Evolutionary conservation across 2,113 vertebrate genomes (phyloP).

Genomic region (Anhinga anhinga): DNA sequence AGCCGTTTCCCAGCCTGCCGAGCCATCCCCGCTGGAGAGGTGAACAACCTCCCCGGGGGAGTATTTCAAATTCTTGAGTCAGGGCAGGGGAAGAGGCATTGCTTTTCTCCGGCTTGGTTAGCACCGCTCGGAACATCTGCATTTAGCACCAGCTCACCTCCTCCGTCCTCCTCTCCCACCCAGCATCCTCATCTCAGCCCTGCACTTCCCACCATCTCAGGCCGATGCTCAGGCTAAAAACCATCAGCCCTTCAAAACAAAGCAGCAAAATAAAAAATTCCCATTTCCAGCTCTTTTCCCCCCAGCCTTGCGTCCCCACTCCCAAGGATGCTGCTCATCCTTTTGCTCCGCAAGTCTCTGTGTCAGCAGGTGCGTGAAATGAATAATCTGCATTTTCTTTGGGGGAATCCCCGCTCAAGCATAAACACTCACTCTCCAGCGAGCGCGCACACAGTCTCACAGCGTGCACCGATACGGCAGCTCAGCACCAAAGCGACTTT

Average conservation of each 20-base stretch:
- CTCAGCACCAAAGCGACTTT: not conserved
- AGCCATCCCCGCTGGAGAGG: not conserved
- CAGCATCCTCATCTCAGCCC: not conserved
- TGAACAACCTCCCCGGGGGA: not conserved
- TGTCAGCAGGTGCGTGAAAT: fast-evolving
- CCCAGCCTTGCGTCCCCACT: not conserved
- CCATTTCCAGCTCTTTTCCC: not conserved
- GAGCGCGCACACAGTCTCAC: fast-evolving
- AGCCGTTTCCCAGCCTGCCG: not conserved
- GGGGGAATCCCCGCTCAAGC: not conserved
- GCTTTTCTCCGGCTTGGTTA: not conserved
- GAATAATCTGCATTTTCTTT: not conserved
- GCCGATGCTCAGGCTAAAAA: not conserved
- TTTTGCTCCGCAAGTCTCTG: not conserved
- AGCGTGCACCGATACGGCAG: fast-evolving
- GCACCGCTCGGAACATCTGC: not conserved
- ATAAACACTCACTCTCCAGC: too few relatives aligned
- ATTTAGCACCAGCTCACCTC: not conserved
- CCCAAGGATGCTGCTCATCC: not conserved
- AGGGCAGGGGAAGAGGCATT: not conserved
- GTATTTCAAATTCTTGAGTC: not conserved
- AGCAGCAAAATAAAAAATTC: not conserved
- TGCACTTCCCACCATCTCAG: not conserved
- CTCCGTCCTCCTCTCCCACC: not conserved
- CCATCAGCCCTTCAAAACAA: not conserved